phyloP scores from a whole-genome alignment of 2,797 vertebrate species.

The Lycodopsis pacificus region DNA sequence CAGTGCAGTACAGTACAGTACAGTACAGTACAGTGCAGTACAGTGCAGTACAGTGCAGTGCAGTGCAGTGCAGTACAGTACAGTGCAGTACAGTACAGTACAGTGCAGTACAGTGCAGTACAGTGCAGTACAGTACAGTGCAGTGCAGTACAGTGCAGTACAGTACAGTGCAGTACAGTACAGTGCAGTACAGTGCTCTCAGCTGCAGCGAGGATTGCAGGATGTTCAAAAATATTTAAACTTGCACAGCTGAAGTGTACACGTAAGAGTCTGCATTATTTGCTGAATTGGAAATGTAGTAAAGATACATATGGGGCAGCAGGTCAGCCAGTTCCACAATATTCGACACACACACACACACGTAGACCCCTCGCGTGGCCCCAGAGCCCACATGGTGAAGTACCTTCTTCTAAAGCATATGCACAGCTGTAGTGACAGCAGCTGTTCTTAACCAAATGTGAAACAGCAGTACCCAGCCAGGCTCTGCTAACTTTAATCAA shows the following conservation, averaged over 20 bases:
- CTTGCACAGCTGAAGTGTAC: not conserved
- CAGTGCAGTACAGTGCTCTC: constrained; percentile 11
- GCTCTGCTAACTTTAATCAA: constrained; percentile 71
- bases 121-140: no score
- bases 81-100: no score
- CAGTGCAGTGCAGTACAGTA: no score
- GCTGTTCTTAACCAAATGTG: constrained; percentile 74
- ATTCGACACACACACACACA: constrained; percentile 3
- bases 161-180: not conserved
- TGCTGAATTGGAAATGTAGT: constrained; percentile 1
- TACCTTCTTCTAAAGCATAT: constrained; percentile 55
- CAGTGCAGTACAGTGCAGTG: no score
- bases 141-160: no score
- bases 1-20: no score
- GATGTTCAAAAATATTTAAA: not conserved
- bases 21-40: no score
- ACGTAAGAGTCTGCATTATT: not conserved
- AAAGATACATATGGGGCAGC: constrained; percentile 3
- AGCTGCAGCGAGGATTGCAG: constrained; percentile 11
- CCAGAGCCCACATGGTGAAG: constrained; percentile 44
- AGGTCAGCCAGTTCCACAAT: constrained; percentile 18
- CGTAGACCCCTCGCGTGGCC: constrained; percentile 32
- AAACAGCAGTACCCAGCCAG: constrained; percentile 69
- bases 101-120: no score
- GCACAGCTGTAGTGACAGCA: constrained; percentile 78